phyloP scores from a whole-genome alignment of 2,797 vertebrate species.

The Pseudomugil gertrudae region DNA sequence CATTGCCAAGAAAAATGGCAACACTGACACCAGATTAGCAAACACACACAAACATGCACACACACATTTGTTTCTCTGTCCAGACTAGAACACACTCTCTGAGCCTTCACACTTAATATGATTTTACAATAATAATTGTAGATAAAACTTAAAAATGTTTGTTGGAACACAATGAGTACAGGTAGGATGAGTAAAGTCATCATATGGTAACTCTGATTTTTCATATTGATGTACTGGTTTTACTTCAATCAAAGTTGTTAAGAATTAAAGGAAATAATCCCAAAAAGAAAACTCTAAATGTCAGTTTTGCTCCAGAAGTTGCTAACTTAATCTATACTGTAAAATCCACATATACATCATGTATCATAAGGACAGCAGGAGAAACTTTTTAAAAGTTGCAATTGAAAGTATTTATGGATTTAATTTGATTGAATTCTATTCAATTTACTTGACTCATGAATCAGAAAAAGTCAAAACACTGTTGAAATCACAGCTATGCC shows the following conservation, averaged over 20 bases:
- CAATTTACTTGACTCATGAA: too few species aligned
- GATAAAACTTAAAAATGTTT: slow-evolving; percentile 18
- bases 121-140: slow-evolving; percentile 7
- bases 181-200: background rate
- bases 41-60: slow-evolving; percentile 1
- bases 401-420: too few species aligned
- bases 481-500: slow-evolving; percentile 45
- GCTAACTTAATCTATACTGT: background rate
- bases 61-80: slow-evolving; percentile 4
- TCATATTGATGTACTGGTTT: background rate
- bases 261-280: background rate
- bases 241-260: background rate
- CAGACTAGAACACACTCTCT: slow-evolving; percentile 22
- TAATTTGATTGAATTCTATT: background rate
- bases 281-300: background rate
- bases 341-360: background rate
- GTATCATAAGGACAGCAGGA: too few species aligned
- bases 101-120: slow-evolving; percentile 1
- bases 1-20: slow-evolving; percentile 24
- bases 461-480: slow-evolving; percentile 21
- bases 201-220: slow-evolving; percentile 4
- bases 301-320: background rate
- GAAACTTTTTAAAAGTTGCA: too few species aligned
- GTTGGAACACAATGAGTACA: slow-evolving; percentile 20
- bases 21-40: slow-evolving; percentile 20